Percentiles rank a stretch among this genome's conserved stretches.
These are phyloP conservation scores for Drosophila borborema DNA, from an alignment of 2,888 invertebrate species.

Conservation along the genomic window DNA sequence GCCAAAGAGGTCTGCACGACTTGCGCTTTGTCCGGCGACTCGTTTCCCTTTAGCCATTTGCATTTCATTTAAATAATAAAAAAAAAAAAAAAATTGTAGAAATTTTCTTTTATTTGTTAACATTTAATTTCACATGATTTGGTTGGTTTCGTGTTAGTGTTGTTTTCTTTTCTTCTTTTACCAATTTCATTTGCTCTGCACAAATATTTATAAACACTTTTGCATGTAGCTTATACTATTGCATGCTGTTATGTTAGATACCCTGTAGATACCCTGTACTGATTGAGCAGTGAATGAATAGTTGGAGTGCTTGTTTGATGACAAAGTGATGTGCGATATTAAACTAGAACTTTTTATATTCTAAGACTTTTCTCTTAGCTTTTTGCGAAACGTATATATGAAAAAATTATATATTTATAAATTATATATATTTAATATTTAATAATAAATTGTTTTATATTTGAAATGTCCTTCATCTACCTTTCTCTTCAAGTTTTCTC, in stretches of 20 bases:
- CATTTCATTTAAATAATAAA: constrained; percentile 46
- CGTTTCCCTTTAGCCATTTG: constrained; percentile 37
- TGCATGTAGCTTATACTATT: constrained; percentile 38
- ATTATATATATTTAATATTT: too few species aligned
- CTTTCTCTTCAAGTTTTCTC: neutral
- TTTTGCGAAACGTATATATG: too few species aligned
- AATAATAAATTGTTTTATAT: too few species aligned
- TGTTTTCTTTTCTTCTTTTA: constrained; percentile 4
- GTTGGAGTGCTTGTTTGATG: neutral
- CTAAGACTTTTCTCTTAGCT: too few species aligned
- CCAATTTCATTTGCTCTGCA: constrained; percentile 55
- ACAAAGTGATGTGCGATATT: too few species aligned
- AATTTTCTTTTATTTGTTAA: constrained; percentile 18
- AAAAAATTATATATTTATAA: too few species aligned
- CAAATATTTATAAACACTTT: constrained; percentile 69
- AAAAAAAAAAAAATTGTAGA: constrained; percentile 3
- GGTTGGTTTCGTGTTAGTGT: constrained; percentile 16
- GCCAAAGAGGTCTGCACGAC: constrained; percentile 11
- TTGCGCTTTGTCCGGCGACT: constrained; percentile 11
- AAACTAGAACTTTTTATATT: too few species aligned
- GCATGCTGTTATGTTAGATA: constrained; percentile 28
- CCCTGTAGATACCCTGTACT: neutral
- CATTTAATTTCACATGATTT: constrained; percentile 42
- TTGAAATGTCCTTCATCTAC: too few species aligned
- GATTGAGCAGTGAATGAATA: too few species aligned